Evolutionary conservation across 2,797 vertebrate species (phyloP).

Genomic region (Mormyrops attenuatus): DNA sequence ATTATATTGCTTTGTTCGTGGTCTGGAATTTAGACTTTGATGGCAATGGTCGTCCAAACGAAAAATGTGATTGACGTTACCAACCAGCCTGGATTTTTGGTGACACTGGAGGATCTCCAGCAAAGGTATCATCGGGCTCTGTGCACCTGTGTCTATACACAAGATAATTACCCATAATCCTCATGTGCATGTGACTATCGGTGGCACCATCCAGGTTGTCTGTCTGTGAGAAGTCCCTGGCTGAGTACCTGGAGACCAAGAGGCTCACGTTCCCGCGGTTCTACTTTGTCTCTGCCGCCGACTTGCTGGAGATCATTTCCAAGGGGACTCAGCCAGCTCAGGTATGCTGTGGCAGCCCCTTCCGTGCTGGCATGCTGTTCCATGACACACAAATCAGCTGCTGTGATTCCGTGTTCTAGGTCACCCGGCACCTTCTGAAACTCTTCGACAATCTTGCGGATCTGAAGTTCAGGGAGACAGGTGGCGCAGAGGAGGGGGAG

Average conservation of each 20-base stretch:
- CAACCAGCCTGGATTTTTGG: slow-evolving; percentile 59
- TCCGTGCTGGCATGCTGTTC: neutral
- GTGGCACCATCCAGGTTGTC: slow-evolving; percentile 50
- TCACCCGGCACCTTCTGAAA: slow-evolving; percentile 68
- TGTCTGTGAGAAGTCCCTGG: slow-evolving; percentile 66
- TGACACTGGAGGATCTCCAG: slow-evolving; percentile 64
- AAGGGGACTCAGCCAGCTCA: slow-evolving; percentile 67
- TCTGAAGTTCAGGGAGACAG: slow-evolving; percentile 60
- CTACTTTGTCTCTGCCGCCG: slow-evolving; percentile 65
- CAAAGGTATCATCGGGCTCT: slow-evolving; percentile 45
- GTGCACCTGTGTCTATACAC: neutral
- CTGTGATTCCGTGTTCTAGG: slow-evolving; percentile 42
- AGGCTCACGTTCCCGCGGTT: slow-evolving; percentile 64
- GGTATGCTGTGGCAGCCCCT: slow-evolving; percentile 36
- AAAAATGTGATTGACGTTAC: slow-evolving; percentile 68
- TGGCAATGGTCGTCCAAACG: slow-evolving; percentile 58
- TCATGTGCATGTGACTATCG: neutral
- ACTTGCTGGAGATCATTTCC: slow-evolving; percentile 71
- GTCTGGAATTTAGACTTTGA: slow-evolving; percentile 47
- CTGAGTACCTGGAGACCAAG: slow-evolving; percentile 66
- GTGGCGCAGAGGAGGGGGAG: slow-evolving; percentile 33
- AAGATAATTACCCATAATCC: neutral
- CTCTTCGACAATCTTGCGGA: slow-evolving; percentile 70
- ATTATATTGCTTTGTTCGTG: neutral
- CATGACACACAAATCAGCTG: neutral